Conservation (phyloP, 2,113 vertebrate species). For the Neodontobutis hainanensis region DNA sequence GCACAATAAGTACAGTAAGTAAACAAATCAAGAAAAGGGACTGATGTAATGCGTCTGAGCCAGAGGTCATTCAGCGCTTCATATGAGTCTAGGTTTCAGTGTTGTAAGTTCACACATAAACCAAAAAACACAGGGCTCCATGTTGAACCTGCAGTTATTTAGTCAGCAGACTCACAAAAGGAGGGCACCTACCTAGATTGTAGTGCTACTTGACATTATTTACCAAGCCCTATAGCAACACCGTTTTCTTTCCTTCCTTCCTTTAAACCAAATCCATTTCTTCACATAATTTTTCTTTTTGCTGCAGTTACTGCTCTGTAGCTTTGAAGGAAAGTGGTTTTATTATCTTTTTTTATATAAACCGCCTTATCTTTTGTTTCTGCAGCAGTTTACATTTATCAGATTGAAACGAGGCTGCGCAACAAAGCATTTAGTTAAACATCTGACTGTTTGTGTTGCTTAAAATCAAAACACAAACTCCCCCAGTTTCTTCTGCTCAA, state of each 20-base stretch:
- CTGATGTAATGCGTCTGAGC: too few species aligned
- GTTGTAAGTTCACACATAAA: too few species aligned
- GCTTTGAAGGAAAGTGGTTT: background rate
- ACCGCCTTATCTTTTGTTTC: background rate
- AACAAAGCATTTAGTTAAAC: background rate
- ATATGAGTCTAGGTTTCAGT: too few species aligned
- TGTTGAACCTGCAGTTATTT: too few species aligned
- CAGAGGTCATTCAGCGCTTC: too few species aligned
- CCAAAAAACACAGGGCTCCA: too few species aligned
- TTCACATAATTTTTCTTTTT: background rate
- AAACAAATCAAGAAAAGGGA: too few species aligned
- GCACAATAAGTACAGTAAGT: too few species aligned
- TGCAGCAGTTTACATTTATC: background rate
- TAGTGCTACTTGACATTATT: too few species aligned
- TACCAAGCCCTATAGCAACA: too few species aligned
- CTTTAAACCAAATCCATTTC: background rate
- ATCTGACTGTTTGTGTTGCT: background rate
- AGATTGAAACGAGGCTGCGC: background rate
- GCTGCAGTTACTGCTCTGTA: background rate
- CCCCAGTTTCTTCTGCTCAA: background rate
- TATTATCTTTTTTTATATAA: background rate
- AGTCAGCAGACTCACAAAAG: too few species aligned
- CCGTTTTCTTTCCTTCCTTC: background rate
- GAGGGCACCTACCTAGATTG: too few species aligned
- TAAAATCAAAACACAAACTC: background rate